Base-by-base conservation (phyloP, 1,140 invertebrate species). In the Dolichoris vasculosae region DNA sequence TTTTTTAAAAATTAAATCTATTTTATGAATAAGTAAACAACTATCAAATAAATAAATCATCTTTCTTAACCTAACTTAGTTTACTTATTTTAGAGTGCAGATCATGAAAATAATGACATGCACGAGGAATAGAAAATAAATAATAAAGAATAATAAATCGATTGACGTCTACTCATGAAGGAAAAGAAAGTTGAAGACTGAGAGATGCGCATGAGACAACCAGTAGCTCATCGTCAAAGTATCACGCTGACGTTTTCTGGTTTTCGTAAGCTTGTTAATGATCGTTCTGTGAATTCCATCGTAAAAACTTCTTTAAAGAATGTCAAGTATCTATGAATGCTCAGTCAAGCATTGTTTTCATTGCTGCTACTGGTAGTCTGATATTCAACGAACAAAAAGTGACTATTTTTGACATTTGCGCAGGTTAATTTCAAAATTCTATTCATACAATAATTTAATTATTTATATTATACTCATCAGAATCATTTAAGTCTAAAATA, bases 241-340 rank as follows among this genome's bases (percentile, higher is more conserved):
- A 88, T 90, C 92, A 91, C 91, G 91, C 91, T 91, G 91, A 90
- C 89, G 90, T 91, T 88, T 90, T 88, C 89, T 88, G 86, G 88
- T 88, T 90, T 87, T 89, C 87, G 71, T 88, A 79, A 76, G 59
- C 82, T 86, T 79, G 73, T 85, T 83, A 87, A 90, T 46, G 43
- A 35, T 67, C 73, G 88, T 88, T 86, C 85, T 87, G 85, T 88
- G 89, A 91, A 89, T 86, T 78, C 89, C 90, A 90, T 91, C 89
- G 87, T 86, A 87, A 89, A 90, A 90, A 93, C 92, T 92, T 89
- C 90, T 92, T 92, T 91, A 88, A 85, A 75, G 78, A 67, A 79
- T 86, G 89, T 89, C 90, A 91, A 89, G 82, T 69, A 3, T 30
- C 26, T 81, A 46, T 43, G 51, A 23, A 43, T 84, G 83, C 71